Evolutionary conservation across 2,888 invertebrate species (phyloP).

Genomic region (Ernsta delagoae): DNA sequence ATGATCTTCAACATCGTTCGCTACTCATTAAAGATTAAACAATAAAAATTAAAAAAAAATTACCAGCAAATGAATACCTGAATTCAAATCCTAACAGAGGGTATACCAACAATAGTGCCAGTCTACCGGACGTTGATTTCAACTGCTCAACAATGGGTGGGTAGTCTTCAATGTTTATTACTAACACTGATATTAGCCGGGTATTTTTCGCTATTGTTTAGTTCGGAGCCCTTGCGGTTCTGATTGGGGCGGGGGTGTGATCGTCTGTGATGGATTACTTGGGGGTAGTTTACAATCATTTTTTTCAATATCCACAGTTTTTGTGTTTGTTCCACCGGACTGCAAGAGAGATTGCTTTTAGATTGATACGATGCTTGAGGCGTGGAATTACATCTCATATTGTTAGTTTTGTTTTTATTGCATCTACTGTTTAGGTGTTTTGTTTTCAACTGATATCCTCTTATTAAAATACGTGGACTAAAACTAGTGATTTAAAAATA

Average conservation of each 20-base stretch:
- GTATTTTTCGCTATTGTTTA: slow-evolving; percentile 26
- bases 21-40: background rate
- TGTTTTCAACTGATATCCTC: no score
- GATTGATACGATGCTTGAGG: slow-evolving; percentile 4
- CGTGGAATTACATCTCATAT: background rate
- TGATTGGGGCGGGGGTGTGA: slow-evolving; percentile 33
- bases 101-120: slow-evolving; percentile 12
- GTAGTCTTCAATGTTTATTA: slow-evolving; percentile 16
- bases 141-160: slow-evolving; percentile 22
- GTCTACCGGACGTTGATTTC: slow-evolving; percentile 17
- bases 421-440: background rate
- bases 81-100: slow-evolving; percentile 11
- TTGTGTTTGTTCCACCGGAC: slow-evolving; percentile 16
- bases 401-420: background rate
- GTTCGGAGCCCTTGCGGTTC: slow-evolving; percentile 8
- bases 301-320: slow-evolving; percentile 12
- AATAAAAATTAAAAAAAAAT: background rate
- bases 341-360: slow-evolving; percentile 6
- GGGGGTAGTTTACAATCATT: slow-evolving; percentile 30
- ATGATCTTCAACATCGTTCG: background rate
- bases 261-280: slow-evolving; percentile 34
- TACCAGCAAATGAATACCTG: background rate
- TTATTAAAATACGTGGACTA: no score
- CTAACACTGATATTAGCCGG: slow-evolving; percentile 33
- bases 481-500: no score